A percentile compares a stretch with the other conserved stretches of the same genome.
Evolutionary conservation across 1,140 invertebrate species (phyloP).

Genomic region (Platyscapa corneri): DNA sequence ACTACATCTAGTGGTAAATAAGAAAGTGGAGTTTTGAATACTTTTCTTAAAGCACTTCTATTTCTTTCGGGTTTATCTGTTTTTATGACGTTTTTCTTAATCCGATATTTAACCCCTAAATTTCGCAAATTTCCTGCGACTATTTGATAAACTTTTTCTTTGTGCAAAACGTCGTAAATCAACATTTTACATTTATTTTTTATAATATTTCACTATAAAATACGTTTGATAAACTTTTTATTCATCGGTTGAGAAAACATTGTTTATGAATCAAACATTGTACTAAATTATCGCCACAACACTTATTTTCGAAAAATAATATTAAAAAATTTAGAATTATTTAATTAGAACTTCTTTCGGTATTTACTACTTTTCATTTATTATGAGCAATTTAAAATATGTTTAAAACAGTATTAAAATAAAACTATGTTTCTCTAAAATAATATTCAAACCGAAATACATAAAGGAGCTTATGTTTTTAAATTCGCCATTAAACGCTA

Average conservation of each 20-base stretch:
- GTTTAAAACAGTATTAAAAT: not conserved
- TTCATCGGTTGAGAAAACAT: slow-evolving; percentile 22
- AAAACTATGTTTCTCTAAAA: not conserved
- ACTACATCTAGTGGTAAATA: slow-evolving; percentile 78
- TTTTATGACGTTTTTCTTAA: slow-evolving; percentile 77
- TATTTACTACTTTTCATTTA: not conserved
- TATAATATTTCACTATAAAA: not conserved
- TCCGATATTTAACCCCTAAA: slow-evolving; percentile 79
- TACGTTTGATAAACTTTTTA: slow-evolving; percentile 9
- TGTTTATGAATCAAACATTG: slow-evolving; percentile 22
- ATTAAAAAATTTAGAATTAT: too few relatives aligned
- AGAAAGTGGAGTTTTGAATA: slow-evolving; percentile 78
- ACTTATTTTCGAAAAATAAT: not conserved
- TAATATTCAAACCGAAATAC: not conserved
- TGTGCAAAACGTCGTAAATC: slow-evolving; percentile 79
- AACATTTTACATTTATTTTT: slow-evolving; percentile 72
- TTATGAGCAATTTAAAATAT: not conserved
- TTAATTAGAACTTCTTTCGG: not conserved
- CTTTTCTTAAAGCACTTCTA: slow-evolving; percentile 67
- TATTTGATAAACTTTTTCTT: slow-evolving; percentile 78
- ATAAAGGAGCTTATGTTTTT: slow-evolving; percentile 29
- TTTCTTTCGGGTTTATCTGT: slow-evolving; percentile 66
- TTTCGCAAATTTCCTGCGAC: slow-evolving; percentile 77
- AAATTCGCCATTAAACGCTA: slow-evolving; percentile 44
- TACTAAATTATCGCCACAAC: not conserved